Conservation (phyloP, 2,888 invertebrate species). For the Synanthedon tipuliformis region DNA sequence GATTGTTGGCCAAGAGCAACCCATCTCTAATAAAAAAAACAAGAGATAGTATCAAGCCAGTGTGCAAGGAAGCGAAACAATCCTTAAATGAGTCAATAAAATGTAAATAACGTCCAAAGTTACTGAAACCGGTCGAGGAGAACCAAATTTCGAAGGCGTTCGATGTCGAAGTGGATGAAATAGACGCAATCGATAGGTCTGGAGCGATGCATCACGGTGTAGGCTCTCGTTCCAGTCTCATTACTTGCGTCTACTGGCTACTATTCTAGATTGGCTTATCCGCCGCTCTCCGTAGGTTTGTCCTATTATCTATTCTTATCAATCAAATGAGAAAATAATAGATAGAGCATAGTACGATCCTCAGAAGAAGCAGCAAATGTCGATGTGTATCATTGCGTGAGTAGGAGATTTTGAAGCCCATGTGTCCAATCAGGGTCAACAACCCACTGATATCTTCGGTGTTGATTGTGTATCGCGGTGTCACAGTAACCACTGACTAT, state of each 20-base stretch:
- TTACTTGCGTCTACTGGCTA: conserved; percentile 14
- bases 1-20: too few species aligned
- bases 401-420: too few species aligned
- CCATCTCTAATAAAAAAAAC: too few species aligned
- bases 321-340: too few species aligned
- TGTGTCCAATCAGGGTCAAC: too few species aligned
- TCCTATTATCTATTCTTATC: neutral
- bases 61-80: conserved; percentile 49
- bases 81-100: conserved; percentile 46
- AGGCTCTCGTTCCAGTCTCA: conserved; percentile 33
- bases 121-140: conserved; percentile 30
- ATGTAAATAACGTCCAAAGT: conserved; percentile 30
- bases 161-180: conserved; percentile 21
- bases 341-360: too few species aligned
- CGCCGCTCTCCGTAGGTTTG: conserved; percentile 50
- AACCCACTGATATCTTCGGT: too few species aligned
- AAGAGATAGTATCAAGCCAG: conserved; percentile 8
- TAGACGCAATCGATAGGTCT: conserved; percentile 42
- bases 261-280: conserved; percentile 22
- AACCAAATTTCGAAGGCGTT: conserved; percentile 20
- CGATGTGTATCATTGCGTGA: too few species aligned
- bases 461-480: too few species aligned
- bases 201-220: conserved; percentile 46
- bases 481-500: too few species aligned
- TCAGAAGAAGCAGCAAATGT: too few species aligned